These are phyloP conservation scores for Rhynchotus rufescens DNA, from an alignment of 2,797 vertebrate genomes.

Conservation along the genomic window DNA sequence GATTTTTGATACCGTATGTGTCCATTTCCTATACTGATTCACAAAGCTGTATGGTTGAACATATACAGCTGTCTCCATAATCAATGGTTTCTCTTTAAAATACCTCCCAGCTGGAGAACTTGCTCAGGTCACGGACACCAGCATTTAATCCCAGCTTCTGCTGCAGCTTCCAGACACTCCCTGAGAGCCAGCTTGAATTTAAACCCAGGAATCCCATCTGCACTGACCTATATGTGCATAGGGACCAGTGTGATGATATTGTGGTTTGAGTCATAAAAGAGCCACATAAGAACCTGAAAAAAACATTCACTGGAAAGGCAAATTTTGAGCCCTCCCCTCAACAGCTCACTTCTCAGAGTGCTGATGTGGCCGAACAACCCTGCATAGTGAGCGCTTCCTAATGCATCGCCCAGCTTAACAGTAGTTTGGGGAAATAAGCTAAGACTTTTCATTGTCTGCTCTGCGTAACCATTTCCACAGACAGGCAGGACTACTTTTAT, in stretches of 20 bases:
- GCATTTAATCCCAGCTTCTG: neutral
- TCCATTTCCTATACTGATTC: neutral
- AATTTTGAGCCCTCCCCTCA: neutral
- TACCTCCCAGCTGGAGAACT: neutral
- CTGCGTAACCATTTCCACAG: neutral
- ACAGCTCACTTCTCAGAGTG: neutral
- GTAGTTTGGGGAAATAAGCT: constrained; percentile 11
- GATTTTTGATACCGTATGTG: neutral
- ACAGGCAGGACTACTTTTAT: neutral
- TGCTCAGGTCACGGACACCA: neutral
- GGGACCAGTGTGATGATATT: neutral
- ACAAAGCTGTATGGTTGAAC: neutral
- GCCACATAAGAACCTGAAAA: neutral
- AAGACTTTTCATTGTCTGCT: neutral
- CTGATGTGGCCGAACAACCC: neutral
- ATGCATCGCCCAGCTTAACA: neutral
- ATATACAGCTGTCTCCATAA: neutral
- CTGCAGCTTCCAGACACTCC: neutral
- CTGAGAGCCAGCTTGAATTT: neutral
- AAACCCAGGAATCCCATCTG: neutral
- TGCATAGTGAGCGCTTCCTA: neutral
- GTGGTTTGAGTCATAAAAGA: neutral
- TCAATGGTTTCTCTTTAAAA: neutral
- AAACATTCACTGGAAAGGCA: neutral
- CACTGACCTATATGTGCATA: neutral